Base-by-base conservation (phyloP, 1,140 invertebrate species). In the Cyclina sinensis region DNA sequence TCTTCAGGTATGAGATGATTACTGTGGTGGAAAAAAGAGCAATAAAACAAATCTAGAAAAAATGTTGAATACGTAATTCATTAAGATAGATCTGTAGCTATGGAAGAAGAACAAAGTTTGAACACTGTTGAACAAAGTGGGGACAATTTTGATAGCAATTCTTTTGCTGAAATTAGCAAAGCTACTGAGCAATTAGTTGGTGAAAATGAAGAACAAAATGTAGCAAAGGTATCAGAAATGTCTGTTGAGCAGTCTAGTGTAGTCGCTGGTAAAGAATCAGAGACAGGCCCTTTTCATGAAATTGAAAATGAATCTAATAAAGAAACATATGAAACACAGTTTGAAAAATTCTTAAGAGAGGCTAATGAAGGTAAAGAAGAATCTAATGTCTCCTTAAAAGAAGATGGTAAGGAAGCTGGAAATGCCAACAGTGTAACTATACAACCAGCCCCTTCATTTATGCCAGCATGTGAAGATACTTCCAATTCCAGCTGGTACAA, bases 401-500 rank as follows among this genome's bases (percentile, higher is more conserved):
- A 57, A 4, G 35, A 65, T 24, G 27, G 32, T 37, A 81, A 18
- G 30, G 54, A 32, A 21, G 37, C 12, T 14, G n/a, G 27, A 59
- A 57, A 37, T 37, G 57, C 27, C 14, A 32, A 21, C 0, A 65
- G 24, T 14, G 35, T 3, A 14, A 11, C 5, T 30, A 7, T 7
- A 65, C 7, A 11, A 21, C 1, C 30, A 11, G 12, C 32, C 4
- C 32, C 30, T 39, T 35, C 24, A 0, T 35, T 51, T 54, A 46
- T 30, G 9, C 24, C n/a, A 48, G n/a, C 43, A 37, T 32, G 21
- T 54, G 85, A 87, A 54, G 85, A 87, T 27, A 62, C 74, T 21
- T 87, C 76, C 12, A 80, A 87, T 35, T 87, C 85, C 32, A 80
- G 57, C 48, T 87, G 85, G 85, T 87, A 87, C 21, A 79, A 87